Evolutionary conservation across 2,797 vertebrate genomes (phyloP), one percentile per base, ranked within the genome.

Genomic region (Acomys russatus): DNA sequence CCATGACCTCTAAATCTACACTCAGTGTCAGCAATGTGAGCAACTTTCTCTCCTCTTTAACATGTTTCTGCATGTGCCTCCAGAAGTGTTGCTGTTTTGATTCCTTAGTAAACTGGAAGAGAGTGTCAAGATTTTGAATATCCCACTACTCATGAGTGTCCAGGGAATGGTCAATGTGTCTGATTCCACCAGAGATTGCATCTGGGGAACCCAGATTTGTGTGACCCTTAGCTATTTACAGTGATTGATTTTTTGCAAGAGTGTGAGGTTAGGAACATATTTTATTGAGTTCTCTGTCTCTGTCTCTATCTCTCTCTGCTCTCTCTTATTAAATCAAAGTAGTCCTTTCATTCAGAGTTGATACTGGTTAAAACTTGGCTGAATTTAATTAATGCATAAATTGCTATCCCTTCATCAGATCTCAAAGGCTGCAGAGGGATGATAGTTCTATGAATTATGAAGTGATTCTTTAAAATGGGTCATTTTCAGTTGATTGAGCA

Each of bases 371-470:
- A 85, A 23, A 56, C 33, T 66, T 83, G 90, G 14, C 9, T 90
- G 49, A 86, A 73, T 96, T 94, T 94, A 90, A 91, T 90, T 80
- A 91, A 79, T 92, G 93, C 92, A 71, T 94, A 70, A 89, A 68
- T 80, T 82, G 30, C 9, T 94, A 56, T 44, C 17, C 82, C 70
- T 96, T 25, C 15, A 51, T 89, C n/a, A 44, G 54, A 88, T 78
- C 77, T 74, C 35, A 33, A n/a, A 80, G 2, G 17, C 80, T 96
- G 15, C 23, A 76, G 80, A 79, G n/a, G 56, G 73, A 79, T 96
- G 93, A 95, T 88, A 83, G 49, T 70, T 94, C 61, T 85, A 18
- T 87, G 33, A 73, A 78, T 93, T 82, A 66, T 88, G 38, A 88
- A 90, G 64, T 71, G 38, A 56, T 44, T 49, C 15, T 87, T 87